Evolutionary conservation across 2,888 invertebrate genomes (phyloP), one percentile per base, ranked within the genome.

Genomic region (Cryptophagus acutangulus): DNA sequence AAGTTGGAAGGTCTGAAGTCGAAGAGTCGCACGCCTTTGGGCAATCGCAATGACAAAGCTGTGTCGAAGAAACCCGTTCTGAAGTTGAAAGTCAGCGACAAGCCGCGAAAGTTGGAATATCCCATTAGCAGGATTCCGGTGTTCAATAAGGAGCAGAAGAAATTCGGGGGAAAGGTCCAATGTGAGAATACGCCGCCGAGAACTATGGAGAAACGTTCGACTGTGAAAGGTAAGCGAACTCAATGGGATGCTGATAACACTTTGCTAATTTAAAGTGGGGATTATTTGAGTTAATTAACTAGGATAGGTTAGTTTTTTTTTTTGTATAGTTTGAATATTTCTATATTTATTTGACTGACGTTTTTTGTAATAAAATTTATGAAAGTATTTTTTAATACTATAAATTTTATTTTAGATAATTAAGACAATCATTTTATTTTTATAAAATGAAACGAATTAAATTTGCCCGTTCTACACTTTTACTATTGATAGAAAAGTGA

Each of bases 121-220:
- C 46, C 47, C 4, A 50, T 54, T 14, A 66, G 66, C 49, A 65
- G 59, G 50, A 69, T 69, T 45, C 69, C 69, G 9, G 55, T 68
- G 16, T 66, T 63, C 48, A 64, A 60, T 49, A 61, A 55, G 34
- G 45, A 45, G 18, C 34, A 45, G 13, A 59, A 51, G 37, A 59
- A 53, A 36, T 43, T 51, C 36, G n/a, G n/a, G n/a, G n/a, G n/a
- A n/a, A 43, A 52, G 15, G 41, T 58, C 25, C 66, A 68, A 39
- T 67, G 67, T 50, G 69, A 69, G 47, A 69, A 69, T 48, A 67
- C 65, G 17, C 66, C 67, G 9, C 69, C 69, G 17, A 57, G 45
- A 33, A 50, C 47, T 36, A 51, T 50, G 36, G 50, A 49, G 2
- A 51, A 50, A 29, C n/a, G n/a, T n/a, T 42, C 33, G n/a, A 52